These are phyloP conservation scores for Bradysia coprophila DNA, from an alignment of 1,140 invertebrate species.

Conservation along the genomic window DNA sequence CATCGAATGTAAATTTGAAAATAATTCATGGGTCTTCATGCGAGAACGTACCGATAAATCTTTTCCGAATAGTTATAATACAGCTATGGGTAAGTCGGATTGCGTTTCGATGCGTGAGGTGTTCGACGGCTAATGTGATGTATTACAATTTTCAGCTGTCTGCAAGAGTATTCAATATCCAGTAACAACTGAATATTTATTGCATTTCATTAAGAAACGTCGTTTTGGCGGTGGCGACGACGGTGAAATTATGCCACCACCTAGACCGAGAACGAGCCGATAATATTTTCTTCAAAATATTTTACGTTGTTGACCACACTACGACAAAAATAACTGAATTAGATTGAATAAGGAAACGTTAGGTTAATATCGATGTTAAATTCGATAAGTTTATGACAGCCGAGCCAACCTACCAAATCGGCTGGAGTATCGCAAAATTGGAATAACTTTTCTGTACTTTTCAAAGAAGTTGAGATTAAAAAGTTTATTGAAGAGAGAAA, in stretches of 20 bases:
- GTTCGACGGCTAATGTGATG: background rate
- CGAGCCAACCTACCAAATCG: too few species aligned
- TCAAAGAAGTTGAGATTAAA: too few species aligned
- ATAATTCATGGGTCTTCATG: slow-evolving; percentile 82
- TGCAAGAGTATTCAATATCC: slow-evolving; percentile 52
- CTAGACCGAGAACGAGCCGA: too few species aligned
- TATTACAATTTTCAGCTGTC: slow-evolving; percentile 34
- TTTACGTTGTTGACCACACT: too few species aligned
- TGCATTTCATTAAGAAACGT: slow-evolving; percentile 49
- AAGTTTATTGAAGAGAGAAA: too few species aligned
- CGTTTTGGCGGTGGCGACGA: slow-evolving; percentile 29
- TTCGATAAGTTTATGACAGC: too few species aligned
- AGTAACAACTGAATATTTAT: slow-evolving; percentile 59
- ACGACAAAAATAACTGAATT: too few species aligned
- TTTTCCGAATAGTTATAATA: slow-evolving; percentile 76
- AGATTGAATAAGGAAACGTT: too few species aligned
- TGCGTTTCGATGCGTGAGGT: background rate
- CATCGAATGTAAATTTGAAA: slow-evolving; percentile 78
- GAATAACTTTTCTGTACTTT: too few species aligned
- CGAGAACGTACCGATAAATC: slow-evolving; percentile 93
- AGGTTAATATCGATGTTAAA: too few species aligned
- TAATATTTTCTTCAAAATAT: too few species aligned
- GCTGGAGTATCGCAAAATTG: too few species aligned
- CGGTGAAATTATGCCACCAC: slow-evolving; percentile 35
- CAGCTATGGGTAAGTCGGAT: slow-evolving; percentile 45